Base-by-base conservation (phyloP, 2,888 invertebrate genomes). In the Pollenia griseotomentosa region DNA sequence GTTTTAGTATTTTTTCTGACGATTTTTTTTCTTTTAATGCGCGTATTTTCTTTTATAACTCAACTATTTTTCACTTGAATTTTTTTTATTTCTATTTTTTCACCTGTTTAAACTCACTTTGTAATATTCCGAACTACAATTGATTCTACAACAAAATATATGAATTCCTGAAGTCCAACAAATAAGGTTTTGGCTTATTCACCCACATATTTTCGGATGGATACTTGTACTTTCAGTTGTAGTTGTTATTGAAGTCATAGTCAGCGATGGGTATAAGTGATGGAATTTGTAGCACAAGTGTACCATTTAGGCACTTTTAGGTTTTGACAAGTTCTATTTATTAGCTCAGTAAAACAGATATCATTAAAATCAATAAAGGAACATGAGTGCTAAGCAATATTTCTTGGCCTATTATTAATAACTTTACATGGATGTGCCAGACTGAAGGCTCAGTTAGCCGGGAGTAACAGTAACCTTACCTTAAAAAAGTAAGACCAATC, bases 201-300 rank as follows among this genome's bases (percentile, higher is more conserved):
- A 74, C 59, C 73, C 73, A 61, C 73, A 33, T 61, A 42, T 63
- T 19, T 74, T n/a, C 44, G 46, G 12, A 59, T 74, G 59, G 16
- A 12, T 48, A 33, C 61, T 42, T 12, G 42, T 14, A 51, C 68
- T 68, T 46, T 10, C 42, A 16, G 33, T 11, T 59, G 14, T 40
- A 14, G 59, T 59, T 59, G 33, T 59, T 59, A 14, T 59, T 12
- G 59, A 57, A 57, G 33, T 57, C 23, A 6, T 57, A 57, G 40
- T 61, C 33, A 61, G 14, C 9, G 33, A 33, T 40, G 40, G 9
- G 40, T n/a, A 40, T 46, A 57, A 65, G 51, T 61, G 59, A 40
- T 33, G 33, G 33, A 33, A 33, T 33, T 33, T 33, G 33, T 33
- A 33, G 33, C 33, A 33, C 2, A 33, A 33, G 4, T 33, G 33